Base-by-base conservation (phyloP, 2,113 vertebrate species). In the Cavia aperea region DNA sequence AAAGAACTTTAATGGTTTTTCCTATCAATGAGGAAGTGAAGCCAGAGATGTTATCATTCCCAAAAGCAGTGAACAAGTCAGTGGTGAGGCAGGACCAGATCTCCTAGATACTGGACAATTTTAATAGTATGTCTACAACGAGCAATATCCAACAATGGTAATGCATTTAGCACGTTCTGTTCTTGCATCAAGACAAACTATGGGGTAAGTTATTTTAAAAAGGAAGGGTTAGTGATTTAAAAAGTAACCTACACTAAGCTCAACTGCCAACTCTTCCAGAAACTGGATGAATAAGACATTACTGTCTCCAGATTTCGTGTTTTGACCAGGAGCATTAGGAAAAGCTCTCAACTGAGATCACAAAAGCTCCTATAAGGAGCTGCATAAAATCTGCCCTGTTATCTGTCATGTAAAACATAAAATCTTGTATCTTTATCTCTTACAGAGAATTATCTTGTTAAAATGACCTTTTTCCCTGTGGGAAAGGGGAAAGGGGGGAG, bases 291-390 rank as follows among this genome's bases (percentile, higher is more conserved):
- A 54, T 54, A 36, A 58, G 16, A 49, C 39, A 43, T 62, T 73
- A 60, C 6, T 49, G 84, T 7, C 51, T 62, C 78, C 72, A 46
- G 85, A 62, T 81, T 87, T 15, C 15, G 15, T 63, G 31, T 68
- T 93, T 95, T 75, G 88, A 86, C 66, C 81, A 86, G 85, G 87
- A 94, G 10, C 49, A 82, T 66, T 89, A 63, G 46, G 56, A 81
- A 93, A 89, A 56, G 11, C 60, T 89, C 85, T 87, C 62, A 46
- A 43, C 21, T 78, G 54, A 85, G 54, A 87, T 89, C 29, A 56
- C 33, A 66, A 70, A 95, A 65, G 15, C 26, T 82, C 18, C 29
- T 23, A 31, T 1, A 46, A 23, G 66, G 13, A 23, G 81, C 36
- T 91, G 6, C 31, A n/a, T 75, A 75, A 89, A 89, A 86, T 84